Percentiles rank a stretch among this genome's conserved stretches.
Evolutionary conservation across 2,888 invertebrate genomes (phyloP).

Genomic region (Lasiommata megera): DNA sequence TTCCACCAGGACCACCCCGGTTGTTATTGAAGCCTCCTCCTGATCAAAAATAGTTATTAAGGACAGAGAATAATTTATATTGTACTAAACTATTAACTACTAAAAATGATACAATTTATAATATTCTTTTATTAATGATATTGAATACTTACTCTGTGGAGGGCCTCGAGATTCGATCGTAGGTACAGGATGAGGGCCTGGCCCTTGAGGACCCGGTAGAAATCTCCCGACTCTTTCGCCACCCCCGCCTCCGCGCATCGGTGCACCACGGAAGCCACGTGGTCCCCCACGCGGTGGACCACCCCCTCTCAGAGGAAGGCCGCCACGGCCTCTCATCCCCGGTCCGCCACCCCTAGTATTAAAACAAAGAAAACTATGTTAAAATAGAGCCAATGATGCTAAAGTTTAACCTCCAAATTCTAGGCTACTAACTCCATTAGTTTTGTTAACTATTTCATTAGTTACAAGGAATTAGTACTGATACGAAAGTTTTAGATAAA

Average conservation of each 20-base stretch:
- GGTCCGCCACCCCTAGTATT: slow-evolving; percentile 52
- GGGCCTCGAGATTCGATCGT: slow-evolving; percentile 71
- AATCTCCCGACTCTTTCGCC: slow-evolving; percentile 68
- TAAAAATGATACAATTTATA: not conserved
- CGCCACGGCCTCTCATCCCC: slow-evolving; percentile 67
- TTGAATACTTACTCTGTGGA: slow-evolving; percentile 53
- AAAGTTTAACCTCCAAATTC: no score
- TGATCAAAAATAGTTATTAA: slow-evolving; percentile 6
- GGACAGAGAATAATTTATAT: no score
- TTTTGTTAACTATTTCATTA: no score
- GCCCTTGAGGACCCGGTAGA: slow-evolving; percentile 70
- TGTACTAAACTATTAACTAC: no score
- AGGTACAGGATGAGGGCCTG: slow-evolving; percentile 74
- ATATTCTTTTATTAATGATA: no score
- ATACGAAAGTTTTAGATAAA: no score
- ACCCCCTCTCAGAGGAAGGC: slow-evolving; percentile 47
- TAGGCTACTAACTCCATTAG: no score
- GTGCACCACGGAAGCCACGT: slow-evolving; percentile 67
- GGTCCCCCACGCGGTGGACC: slow-evolving; percentile 59
- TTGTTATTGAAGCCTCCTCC: slow-evolving; percentile 67
- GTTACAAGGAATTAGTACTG: no score
- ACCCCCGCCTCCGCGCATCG: slow-evolving; percentile 73
- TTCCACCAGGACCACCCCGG: slow-evolving; percentile 67
- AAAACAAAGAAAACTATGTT: not conserved
- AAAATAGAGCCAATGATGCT: no score